Evolutionary conservation across 64 coral and sea anemone genomes (phyloP).

Genomic region (Montipora capricornis): DNA sequence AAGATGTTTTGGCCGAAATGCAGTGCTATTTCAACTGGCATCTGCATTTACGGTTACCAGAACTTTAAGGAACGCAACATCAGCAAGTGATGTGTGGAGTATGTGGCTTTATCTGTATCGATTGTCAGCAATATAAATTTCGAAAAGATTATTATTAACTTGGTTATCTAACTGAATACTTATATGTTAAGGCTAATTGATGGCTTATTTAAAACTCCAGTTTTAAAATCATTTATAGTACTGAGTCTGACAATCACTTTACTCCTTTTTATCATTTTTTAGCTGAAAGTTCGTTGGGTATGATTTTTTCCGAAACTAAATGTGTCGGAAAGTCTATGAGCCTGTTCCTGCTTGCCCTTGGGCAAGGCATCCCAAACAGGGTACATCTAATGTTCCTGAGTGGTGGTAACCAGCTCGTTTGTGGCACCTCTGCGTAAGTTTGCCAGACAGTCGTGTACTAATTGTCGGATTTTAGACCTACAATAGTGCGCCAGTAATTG

Average conservation of each 20-base stretch:
- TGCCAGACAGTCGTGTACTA: neutral
- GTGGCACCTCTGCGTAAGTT: constrained; percentile 64
- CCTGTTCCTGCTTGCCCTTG: constrained; percentile 33
- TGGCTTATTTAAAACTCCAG: too few species aligned
- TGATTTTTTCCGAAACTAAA: constrained; percentile 25
- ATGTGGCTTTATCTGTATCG: neutral
- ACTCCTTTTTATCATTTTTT: neutral
- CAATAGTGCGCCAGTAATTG: neutral
- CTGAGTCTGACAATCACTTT: too few species aligned
- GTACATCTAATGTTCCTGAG: constrained; percentile 40
- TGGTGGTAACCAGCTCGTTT: constrained; percentile 51
- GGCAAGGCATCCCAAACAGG: constrained; percentile 19
- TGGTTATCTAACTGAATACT: too few species aligned
- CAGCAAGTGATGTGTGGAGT: constrained; percentile 17
- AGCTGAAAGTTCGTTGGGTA: constrained; percentile 53
- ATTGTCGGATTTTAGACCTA: too few species aligned
- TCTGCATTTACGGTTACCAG: constrained; percentile 18
- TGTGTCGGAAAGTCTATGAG: constrained; percentile 21
- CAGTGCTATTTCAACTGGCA: neutral
- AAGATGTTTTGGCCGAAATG: constrained; percentile 31
- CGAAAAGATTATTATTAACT: too few species aligned
- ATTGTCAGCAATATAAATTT: neutral
- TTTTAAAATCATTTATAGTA: too few species aligned
- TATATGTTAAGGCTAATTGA: too few species aligned
- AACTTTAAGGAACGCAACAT: neutral